Evolutionary conservation across 2,797 vertebrate species (phyloP), one percentile per base, ranked within the genome.

Genomic region (Acomys russatus): DNA sequence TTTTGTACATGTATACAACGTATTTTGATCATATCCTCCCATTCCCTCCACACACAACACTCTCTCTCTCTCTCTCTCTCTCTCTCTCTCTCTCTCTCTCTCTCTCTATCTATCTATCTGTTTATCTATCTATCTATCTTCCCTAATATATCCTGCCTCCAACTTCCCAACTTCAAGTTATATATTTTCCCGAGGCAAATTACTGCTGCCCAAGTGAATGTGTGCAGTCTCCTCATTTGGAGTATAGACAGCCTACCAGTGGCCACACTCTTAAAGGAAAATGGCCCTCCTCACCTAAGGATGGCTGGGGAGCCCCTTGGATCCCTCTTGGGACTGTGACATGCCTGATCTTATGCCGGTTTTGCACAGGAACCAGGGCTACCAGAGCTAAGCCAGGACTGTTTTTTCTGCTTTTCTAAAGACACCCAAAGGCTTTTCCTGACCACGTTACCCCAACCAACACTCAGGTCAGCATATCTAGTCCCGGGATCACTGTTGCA

Each of bases 371-470:
- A 35, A 35, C 17, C 20, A 10, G 20, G 44, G 44, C 17, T 85
- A 68, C 64, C 10, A 23, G 44, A 70, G 18, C 64, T 70, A 33
- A 23, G 22, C 49, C 2, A 6, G 22, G 22, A 17, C 14, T 56
- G 22, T 10, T 38, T 96, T 95, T 96, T 70, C 77, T 61, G 35
- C 54, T 73, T 61, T 95, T 71, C 76, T 80, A 61, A 49, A 76
- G 61, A 91, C 49, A 97, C 17, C 38, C 84, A 76, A 44, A 85
- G 66, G 66, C 90, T 94, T 84, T 66, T 30, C 6, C 82, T 74
- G 35, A 20, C 8, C n/a, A 20, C 33, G 22, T n/a, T 15, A 56
- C 1, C 6, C 61, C 7, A 17, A 22, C 9, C 15, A 38, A 25
- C n/a, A 56, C 20, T 68, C 61, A 20, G 15, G 15, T 64, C 18